Evolutionary conservation across 2,888 invertebrate species (phyloP), one percentile per base, ranked within the genome.

Genomic region (Nesidiocoris tenuis): DNA sequence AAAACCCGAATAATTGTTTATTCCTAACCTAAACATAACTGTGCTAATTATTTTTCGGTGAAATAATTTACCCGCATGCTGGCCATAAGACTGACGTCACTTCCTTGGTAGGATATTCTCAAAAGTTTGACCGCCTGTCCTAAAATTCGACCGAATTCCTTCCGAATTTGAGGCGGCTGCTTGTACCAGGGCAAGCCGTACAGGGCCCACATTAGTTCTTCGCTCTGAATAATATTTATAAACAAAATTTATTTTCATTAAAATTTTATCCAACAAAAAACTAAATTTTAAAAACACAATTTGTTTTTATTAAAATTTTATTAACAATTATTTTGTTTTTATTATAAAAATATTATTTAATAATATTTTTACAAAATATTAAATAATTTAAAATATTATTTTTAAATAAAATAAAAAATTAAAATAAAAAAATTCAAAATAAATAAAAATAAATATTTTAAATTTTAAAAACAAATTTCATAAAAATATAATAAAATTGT

Each of bases 161-260:
- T 70, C 2, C 70, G 22, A 16, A 59, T 18, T 1, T 24, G 57
- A 1, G 70, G 70, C 1, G 59, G 70, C 24, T 70, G 70, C 25
- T 70, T 70, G 25, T 70, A 70, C 70, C 70, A 70, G 1, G 17
- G 17, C 17, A 54, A 23, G 23, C 59, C 19, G 25, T 70, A 70
- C 17, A 70, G 56, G 21, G 61, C 24, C 5, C 21, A 9, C 18
- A 61, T 17, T 17, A 70, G 17, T 16, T 57, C 16, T 59, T 24
- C 59, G 17, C 70, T 57, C 70, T 70, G 59, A 5, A 56, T n/a
- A n/a, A 65, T 54, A 12, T 54, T 54, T 54, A 12, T 54, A 12
- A 54, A 54, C 12, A 54, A n/a, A n/a, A 54, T 54, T 12, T 12
- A 54, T 54, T n/a, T n/a, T n/a, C n/a, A 39, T 39, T 39, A 12